A percentile compares a stretch with the other conserved stretches of the same genome.
phyloP scores from a whole-genome alignment of 2,797 vertebrate species.

The Leptatherina wallacei region DNA sequence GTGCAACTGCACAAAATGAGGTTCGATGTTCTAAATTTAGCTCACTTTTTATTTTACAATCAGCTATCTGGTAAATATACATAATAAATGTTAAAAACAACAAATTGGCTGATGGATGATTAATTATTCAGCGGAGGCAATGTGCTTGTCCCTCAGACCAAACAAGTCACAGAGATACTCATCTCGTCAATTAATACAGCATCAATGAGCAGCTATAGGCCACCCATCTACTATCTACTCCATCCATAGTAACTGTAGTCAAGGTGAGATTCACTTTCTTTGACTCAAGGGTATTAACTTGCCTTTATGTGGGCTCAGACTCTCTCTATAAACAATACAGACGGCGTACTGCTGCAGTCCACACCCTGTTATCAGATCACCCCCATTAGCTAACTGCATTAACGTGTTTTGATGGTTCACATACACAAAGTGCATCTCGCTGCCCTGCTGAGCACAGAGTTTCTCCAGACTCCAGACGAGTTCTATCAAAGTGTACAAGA shows the following conservation, averaged over 20 bases:
- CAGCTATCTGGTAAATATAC: slow-evolving; percentile 6
- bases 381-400: slow-evolving; percentile 68
- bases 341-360: slow-evolving; percentile 20
- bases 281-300: slow-evolving; percentile 65
- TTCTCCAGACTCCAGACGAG: neutral
- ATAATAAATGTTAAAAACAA: slow-evolving; percentile 37
- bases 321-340: slow-evolving; percentile 56
- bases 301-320: slow-evolving; percentile 57
- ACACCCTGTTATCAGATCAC: slow-evolving; percentile 56
- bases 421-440: slow-evolving; percentile 18
- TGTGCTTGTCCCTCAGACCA: slow-evolving; percentile 22
- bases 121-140: slow-evolving; percentile 53
- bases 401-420: slow-evolving; percentile 39
- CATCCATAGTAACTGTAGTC: slow-evolving; percentile 66
- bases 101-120: slow-evolving; percentile 29
- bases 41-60: slow-evolving; percentile 9
- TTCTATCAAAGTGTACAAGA: neutral
- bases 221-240: slow-evolving; percentile 36
- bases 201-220: slow-evolving; percentile 34
- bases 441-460: neutral
- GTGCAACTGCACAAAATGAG: slow-evolving; percentile 19
- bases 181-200: slow-evolving; percentile 32
- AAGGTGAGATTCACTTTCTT: slow-evolving; percentile 78
- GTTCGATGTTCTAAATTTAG: slow-evolving; percentile 52
- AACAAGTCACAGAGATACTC: slow-evolving; percentile 26